Percentiles rank a stretch among this genome's conserved stretches.
Conservation (phyloP, 1,140 invertebrate species). For the Drosophila lacteicornis region DNA sequence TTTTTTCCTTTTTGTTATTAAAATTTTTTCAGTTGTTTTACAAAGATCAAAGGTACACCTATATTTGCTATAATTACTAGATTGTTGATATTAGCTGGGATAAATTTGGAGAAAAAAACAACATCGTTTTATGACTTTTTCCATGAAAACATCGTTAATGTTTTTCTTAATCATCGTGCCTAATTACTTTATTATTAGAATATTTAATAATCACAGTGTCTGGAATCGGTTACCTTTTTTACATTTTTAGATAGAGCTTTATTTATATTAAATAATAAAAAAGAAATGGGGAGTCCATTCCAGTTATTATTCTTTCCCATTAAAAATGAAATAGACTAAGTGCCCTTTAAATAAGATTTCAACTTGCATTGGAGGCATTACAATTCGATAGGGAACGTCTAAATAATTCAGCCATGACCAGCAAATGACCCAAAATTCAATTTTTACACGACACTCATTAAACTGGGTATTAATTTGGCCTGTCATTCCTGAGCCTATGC, state of each 20-base stretch:
- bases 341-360: too few species aligned
- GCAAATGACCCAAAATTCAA: too few species aligned
- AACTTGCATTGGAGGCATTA: too few species aligned
- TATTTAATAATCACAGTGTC: background rate
- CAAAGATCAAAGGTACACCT: conserved; percentile 7
- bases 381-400: too few species aligned
- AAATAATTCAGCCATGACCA: too few species aligned
- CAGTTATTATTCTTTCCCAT: too few species aligned
- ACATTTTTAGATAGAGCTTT: too few species aligned
- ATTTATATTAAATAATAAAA: too few species aligned
- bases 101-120: background rate
- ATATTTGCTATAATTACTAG: background rate
- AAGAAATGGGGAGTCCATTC: too few species aligned
- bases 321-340: too few species aligned
- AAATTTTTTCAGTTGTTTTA: background rate
- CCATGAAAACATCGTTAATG: background rate
- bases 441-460: background rate
- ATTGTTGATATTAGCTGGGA: conserved; percentile 5
- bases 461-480: background rate
- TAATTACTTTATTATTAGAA: background rate
- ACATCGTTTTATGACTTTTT: background rate
- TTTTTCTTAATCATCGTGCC: conserved; percentile 1
- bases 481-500: background rate
- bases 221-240: background rate
- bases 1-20: background rate